Evolutionary conservation across 35 echinoderm and acorn worm species (phyloP), one percentile per base, ranked within the genome.

Genomic region (Acanthaster planci): DNA sequence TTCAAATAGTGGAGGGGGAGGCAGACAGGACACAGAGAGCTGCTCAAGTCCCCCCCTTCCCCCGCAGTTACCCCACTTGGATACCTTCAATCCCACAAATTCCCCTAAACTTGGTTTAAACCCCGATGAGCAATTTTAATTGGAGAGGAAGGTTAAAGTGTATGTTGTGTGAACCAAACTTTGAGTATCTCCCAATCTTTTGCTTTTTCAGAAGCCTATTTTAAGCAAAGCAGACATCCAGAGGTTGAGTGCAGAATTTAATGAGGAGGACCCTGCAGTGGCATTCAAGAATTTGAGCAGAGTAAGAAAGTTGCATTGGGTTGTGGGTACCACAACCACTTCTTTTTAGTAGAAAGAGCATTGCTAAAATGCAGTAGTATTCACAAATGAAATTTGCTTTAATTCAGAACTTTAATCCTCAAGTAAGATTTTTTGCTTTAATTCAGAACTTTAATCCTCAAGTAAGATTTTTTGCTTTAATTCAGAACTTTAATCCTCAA

Each of bases 151-250:
- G n/a, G n/a, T n/a, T n/a, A n/a, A n/a, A n/a, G n/a, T n/a, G n/a
- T n/a, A n/a, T n/a, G n/a, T n/a, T n/a, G 18, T 27, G 60, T 23
- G n/a, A 68, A 8, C 32, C 32, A 35, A 27, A 68, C 3, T 23
- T 6, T 12, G 18, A 7, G 8, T 23, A 18, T 68, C 5, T 68
- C 8, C 5, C 60, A 38, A 15, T 91, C 36, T 67, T 30, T 86
- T 79, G 6, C 76, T 38, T 79, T 19, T 38, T n/a, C 64, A 93
- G 92, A 82, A 93, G 68, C 92, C 92, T 7, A 55, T 93, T 31
- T 37, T 93, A 2, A 78, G 87, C 36, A 51, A 35, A 80, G 38
- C 37, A 15, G 92, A 93, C 51, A 38, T 89, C 34, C 27, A 80
- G 9, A 68, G 80, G 2, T 51, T 93, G 12, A 21, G 59, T 31